Evolutionary conservation across 1,140 invertebrate species (phyloP), one percentile per base, ranked within the genome.

Genomic region (Coelopa frigida): DNA sequence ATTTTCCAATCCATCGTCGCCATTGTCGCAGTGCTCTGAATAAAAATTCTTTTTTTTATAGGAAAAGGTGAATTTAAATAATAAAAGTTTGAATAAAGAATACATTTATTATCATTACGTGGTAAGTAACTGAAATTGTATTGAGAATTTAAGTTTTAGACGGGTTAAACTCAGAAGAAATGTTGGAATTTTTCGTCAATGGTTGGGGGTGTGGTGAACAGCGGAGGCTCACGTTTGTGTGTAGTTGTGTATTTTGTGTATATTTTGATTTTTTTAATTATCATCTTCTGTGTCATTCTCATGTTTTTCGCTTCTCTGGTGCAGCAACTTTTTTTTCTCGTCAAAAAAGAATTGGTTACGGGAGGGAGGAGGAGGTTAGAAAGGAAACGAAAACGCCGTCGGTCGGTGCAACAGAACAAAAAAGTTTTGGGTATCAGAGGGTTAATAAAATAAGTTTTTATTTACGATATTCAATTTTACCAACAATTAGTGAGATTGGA

Each of bases 11-110:
- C 31, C 31, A 33, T 17, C 31, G 17, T 33, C n/a, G n/a, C 17
- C n/a, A 14, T n/a, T 33, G 31, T 33, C 31, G n/a, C 31, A 17
- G 17, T 33, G 27, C 27, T 20, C 22, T 40, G 18, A 8, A 7
- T 22, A 37, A 49, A 49, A 49, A 40, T 44, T 45, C 21, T 17
- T 29, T 49, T 49, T 49, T 45, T 40, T 31, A 20, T 26, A 40
- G 23, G 21, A 40, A 39, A 35, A 41, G 45, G 43, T 40, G 27
- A 26, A 29, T 40, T 45, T 31, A 33, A 33, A 26, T 39, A 44
- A 40, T 31, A 40, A 35, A 17, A 39, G 20, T 39, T 15, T 39
- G 37, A 44, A 32, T 44, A 45, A 44, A 45, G 22, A n/a, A 38
- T 44, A 23, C 33, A 26, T 26, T 20, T 21, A 41, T 15, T 23